These are phyloP conservation scores for Heteromurus nitidus DNA, from an alignment of 2,888 invertebrate species.

Conservation along the genomic window DNA sequence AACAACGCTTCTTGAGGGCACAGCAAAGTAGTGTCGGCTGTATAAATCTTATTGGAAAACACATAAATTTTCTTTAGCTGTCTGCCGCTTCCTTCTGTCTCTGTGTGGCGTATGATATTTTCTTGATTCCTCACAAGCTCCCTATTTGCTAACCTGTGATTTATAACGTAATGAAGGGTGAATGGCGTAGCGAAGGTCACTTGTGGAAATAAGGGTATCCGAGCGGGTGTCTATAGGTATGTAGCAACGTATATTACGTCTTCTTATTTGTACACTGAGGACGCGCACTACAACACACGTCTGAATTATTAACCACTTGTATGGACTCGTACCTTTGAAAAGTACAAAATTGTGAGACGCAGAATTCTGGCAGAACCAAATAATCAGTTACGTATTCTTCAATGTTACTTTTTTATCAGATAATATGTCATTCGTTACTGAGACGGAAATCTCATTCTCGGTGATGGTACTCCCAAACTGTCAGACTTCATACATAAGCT, in stretches of 20 bases:
- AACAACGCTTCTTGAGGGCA: no score
- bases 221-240: not conserved
- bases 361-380: no score
- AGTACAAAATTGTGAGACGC: no score
- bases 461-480: no score
- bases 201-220: conserved; percentile 6
- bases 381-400: no score
- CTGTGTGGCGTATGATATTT: not conserved
- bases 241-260: not conserved
- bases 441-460: no score
- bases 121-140: conserved; percentile 43
- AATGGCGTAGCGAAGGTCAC: conserved; percentile 37
- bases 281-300: not conserved
- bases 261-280: not conserved
- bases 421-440: no score
- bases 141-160: conserved; percentile 23
- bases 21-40: conserved; percentile 21
- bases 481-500: no score
- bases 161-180: conserved; percentile 54
- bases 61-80: conserved; percentile 68
- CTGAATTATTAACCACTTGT: conserved; percentile 20
- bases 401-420: no score
- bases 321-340: no score
- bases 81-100: conserved; percentile 32
- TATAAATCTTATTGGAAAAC: conserved; percentile 69